A percentile compares a stretch with the other conserved stretches of the same genome.
phyloP scores from a whole-genome alignment of 2,888 invertebrate species.

The Maniola hyperantus region DNA sequence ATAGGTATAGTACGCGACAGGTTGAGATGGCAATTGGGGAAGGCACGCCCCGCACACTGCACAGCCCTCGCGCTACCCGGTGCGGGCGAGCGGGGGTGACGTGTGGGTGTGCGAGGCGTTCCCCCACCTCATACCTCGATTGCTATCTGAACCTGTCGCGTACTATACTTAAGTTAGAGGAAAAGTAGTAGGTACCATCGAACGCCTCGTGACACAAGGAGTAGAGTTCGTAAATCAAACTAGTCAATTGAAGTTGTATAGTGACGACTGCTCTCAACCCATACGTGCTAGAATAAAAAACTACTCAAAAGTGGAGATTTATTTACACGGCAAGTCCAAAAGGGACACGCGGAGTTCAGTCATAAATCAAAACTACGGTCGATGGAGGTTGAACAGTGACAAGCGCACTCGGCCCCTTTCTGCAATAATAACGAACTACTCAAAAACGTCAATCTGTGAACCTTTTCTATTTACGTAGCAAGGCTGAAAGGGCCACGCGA shows the following conservation, averaged over 20 bases:
- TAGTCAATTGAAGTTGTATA: background rate
- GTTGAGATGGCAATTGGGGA: no score
- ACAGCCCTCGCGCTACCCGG: no score
- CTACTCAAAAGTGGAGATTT: conserved; percentile 57
- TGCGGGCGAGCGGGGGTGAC: no score
- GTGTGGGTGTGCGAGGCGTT: no score
- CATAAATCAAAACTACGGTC: conserved; percentile 3
- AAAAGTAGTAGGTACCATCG: no score
- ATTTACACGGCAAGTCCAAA: conserved; percentile 5
- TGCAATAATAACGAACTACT: conserved; percentile 17
- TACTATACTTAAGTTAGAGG: no score
- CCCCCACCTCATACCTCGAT: no score
- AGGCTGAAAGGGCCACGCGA: conserved; percentile 48
- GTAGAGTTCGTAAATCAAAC: background rate
- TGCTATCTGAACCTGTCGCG: no score
- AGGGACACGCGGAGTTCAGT: background rate
- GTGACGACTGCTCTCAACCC: background rate
- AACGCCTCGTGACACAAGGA: no score
- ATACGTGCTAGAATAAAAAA: conserved; percentile 59
- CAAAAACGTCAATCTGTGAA: conserved; percentile 54
- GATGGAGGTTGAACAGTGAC: conserved; percentile 7
- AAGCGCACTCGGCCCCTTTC: conserved; percentile 7
- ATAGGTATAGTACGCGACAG: no score
- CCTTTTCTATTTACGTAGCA: conserved; percentile 71
- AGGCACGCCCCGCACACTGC: no score